phyloP scores from a whole-genome alignment of 2,113 vertebrate genomes.

The Passer domesticus region DNA sequence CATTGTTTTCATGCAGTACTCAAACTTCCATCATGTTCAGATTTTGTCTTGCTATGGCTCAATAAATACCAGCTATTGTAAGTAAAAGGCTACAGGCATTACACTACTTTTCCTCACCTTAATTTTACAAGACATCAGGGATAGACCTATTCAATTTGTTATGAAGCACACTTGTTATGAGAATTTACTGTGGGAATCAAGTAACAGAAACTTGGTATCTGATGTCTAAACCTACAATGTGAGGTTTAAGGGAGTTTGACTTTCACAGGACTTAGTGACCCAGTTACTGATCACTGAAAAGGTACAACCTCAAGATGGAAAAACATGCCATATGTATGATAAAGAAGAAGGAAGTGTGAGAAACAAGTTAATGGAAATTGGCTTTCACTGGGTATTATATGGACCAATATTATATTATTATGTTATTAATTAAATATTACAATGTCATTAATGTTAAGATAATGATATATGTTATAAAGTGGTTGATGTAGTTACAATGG shows the following conservation, averaged over 20 bases:
- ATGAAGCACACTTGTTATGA: not conserved
- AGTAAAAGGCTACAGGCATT: not conserved
- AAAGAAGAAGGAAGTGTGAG: not conserved
- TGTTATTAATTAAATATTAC: too few species aligned
- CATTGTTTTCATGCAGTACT: not conserved
- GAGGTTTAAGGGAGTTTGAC: not conserved
- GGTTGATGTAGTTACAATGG: not conserved
- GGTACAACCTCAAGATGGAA: not conserved
- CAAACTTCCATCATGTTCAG: not conserved
- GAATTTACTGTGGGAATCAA: not conserved
- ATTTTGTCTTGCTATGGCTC: not conserved
- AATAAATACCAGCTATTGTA: not conserved
- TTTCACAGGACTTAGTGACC: not conserved
- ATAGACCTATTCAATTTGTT: not conserved
- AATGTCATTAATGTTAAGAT: not conserved
- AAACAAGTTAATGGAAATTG: not conserved
- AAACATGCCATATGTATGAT: not conserved
- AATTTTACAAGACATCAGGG: not conserved
- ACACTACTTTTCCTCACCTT: not conserved
- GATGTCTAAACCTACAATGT: not conserved
- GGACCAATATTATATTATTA: too few species aligned
- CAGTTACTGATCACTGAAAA: not conserved
- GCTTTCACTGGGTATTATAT: not conserved
- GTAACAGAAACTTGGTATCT: not conserved
- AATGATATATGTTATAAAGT: not conserved